phyloP scores from a whole-genome alignment of 2,797 vertebrate species.

The Lemur catta region DNA sequence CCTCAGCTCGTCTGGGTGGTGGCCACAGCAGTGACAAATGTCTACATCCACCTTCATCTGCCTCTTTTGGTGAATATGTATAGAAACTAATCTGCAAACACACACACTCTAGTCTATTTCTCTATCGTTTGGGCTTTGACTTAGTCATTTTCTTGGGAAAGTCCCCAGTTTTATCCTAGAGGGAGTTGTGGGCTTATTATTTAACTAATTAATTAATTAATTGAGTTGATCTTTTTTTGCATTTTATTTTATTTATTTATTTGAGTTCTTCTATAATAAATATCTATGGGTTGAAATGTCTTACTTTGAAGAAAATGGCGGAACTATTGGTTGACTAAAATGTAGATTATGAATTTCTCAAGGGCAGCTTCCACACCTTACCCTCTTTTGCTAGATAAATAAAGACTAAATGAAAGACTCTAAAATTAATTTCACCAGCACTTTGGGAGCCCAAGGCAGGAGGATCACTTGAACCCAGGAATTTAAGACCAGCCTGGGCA shows the following conservation, averaged over 20 bases:
- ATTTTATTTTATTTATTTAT: neutral
- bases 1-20: neutral
- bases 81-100: neutral
- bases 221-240: neutral
- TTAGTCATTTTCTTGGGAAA: neutral
- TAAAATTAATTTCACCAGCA: neutral
- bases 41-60: accelerated
- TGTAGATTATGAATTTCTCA: neutral
- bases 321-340: neutral
- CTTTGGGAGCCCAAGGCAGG: neutral
- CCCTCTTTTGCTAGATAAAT: neutral
- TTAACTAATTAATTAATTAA: neutral
- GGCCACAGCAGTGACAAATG: neutral
- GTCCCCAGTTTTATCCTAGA: neutral
- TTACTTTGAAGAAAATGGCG: neutral
- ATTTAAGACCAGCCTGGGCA: neutral
- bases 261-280: neutral
- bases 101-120: neutral
- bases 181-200: neutral
- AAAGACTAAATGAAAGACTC: neutral
- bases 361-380: neutral
- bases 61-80: neutral
- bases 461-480: neutral
- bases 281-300: neutral
- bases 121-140: neutral